Evolutionary conservation across 1,140 invertebrate genomes (phyloP).

Genomic region (Hestina assimilis): DNA sequence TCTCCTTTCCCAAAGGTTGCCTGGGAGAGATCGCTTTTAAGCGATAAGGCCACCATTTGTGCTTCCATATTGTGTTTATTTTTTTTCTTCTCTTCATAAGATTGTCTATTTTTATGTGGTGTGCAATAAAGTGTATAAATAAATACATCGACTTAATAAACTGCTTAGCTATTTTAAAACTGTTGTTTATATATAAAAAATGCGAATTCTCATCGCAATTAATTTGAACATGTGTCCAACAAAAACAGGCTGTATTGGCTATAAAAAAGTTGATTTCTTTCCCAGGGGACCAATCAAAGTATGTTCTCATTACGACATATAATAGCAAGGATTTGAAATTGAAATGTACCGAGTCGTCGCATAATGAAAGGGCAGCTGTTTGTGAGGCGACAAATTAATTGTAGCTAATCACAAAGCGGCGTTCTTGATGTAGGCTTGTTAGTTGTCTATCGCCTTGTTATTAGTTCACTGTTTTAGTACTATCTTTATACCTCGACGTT

Average conservation of each 20-base stretch:
- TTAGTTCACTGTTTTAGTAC: constrained; percentile 3
- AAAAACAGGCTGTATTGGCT: constrained; percentile 15
- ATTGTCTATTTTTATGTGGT: no score
- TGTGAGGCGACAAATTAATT: constrained; percentile 55
- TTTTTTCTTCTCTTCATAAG: no score
- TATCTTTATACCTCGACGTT: constrained; percentile 1
- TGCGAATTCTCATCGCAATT: constrained; percentile 11
- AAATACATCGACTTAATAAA: no score
- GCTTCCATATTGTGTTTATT: no score
- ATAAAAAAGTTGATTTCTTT: constrained; percentile 16
- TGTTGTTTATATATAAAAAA: constrained; percentile 15
- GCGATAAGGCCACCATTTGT: no score
- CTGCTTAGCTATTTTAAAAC: constrained; percentile 2
- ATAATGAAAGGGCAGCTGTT: constrained; percentile 38
- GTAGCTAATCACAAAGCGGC: constrained; percentile 51
- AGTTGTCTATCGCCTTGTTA: constrained; percentile 13
- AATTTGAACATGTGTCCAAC: constrained; percentile 11
- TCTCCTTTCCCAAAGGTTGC: no score
- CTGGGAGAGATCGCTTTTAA: no score
- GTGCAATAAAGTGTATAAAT: no score
- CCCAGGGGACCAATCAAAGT: constrained; percentile 30
- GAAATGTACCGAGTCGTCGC: constrained; percentile 18
- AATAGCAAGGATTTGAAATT: constrained; percentile 25
- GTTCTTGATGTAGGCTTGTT: constrained; percentile 30
- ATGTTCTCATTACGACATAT: constrained; percentile 22